A percentile compares a stretch with the other conserved stretches of the same genome.
These are phyloP conservation scores for Callaeas wilsoni DNA, from an alignment of 2,113 vertebrate species.

Conservation along the genomic window DNA sequence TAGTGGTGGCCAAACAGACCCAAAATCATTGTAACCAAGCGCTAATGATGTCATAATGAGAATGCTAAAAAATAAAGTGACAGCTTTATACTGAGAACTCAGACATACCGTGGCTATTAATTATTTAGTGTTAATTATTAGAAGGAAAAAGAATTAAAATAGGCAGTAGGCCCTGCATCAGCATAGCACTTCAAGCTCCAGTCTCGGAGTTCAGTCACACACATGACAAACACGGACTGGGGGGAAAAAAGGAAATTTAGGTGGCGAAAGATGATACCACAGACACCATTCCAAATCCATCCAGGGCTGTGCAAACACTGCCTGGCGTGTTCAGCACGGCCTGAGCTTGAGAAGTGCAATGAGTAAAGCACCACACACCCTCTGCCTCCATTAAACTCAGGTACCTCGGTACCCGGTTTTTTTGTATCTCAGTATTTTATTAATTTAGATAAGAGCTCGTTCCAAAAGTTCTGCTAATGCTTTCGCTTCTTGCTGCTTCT, in stretches of 20 bases:
- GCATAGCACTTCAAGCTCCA: not conserved
- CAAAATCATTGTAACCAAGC: not conserved
- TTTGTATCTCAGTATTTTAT: not conserved
- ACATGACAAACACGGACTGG: not conserved
- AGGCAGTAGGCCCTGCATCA: not conserved
- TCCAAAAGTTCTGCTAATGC: not conserved
- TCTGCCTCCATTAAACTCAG: not conserved
- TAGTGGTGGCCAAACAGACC: not conserved
- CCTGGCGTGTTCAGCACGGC: not conserved
- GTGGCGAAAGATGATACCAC: not conserved
- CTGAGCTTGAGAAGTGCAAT: not conserved
- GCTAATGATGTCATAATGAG: not conserved
- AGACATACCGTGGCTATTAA: not conserved
- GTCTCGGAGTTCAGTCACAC: not conserved
- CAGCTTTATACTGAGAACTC: not conserved
- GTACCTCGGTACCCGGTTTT: rapidly evolving
- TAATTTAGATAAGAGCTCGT: not conserved
- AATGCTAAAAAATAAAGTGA: not conserved
- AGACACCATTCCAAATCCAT: not conserved
- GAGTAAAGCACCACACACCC: not conserved
- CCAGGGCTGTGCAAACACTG: not conserved
- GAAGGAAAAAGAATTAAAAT: not conserved
- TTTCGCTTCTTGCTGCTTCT: not conserved
- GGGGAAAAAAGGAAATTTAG: not conserved
- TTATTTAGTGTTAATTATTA: not conserved